phyloP scores from a whole-genome alignment of 2,888 invertebrate genomes.

The Meiosimyza decipiens region DNA sequence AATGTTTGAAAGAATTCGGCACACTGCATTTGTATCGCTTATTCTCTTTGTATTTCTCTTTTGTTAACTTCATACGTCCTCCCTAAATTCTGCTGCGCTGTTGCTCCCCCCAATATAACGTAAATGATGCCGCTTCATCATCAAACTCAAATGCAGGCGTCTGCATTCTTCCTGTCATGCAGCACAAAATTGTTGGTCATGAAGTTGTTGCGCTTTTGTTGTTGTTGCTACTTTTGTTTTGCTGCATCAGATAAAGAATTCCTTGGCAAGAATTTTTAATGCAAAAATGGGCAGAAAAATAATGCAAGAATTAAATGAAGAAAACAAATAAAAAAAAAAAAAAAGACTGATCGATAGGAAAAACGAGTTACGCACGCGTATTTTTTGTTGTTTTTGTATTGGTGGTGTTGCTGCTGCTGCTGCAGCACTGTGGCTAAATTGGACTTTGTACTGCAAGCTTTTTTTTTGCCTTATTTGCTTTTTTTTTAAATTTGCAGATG shows the following conservation, averaged over 20 bases:
- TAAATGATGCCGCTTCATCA: too few species aligned
- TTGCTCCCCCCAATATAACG: background rate
- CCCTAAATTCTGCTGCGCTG: background rate
- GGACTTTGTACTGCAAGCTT: conserved; percentile 12
- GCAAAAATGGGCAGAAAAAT: conserved; percentile 16
- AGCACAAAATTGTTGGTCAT: background rate
- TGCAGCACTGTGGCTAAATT: background rate
- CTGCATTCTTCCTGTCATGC: conserved; percentile 28
- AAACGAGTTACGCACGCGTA: conserved; percentile 32
- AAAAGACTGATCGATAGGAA: background rate
- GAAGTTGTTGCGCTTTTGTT: background rate
- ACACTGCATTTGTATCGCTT: too few species aligned
- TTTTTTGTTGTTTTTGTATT: background rate
- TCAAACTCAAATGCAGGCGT: background rate
- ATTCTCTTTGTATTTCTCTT: too few species aligned
- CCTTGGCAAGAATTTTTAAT: conserved; percentile 16
- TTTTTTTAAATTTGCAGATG: conserved; percentile 1
- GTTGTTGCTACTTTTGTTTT: background rate
- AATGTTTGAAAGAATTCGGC: too few species aligned
- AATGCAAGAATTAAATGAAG: background rate
- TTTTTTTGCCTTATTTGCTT: background rate
- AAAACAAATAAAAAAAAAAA: conserved; percentile 1
- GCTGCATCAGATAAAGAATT: conserved; percentile 25
- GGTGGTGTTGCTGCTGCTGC: conserved; percentile 13
- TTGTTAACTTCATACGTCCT: too few species aligned